phyloP scores from a whole-genome alignment of 2,797 vertebrate genomes.

The Danio jaintianensis region DNA sequence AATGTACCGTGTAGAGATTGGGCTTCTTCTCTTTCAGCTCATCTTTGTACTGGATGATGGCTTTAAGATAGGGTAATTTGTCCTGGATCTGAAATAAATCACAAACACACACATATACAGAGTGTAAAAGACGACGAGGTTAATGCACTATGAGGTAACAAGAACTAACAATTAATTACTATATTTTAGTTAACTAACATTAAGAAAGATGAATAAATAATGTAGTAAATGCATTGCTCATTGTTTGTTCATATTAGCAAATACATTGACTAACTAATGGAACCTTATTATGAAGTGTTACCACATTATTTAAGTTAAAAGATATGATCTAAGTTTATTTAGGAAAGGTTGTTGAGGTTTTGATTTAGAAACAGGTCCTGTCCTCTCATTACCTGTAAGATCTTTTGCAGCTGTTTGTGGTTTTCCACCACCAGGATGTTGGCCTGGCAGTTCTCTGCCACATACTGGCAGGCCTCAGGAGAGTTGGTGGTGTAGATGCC shows the following conservation, averaged over 20 bases:
- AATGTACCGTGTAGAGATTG: constrained; percentile 89
- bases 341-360: background rate
- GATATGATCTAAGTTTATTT: background rate
- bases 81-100: constrained; percentile 78
- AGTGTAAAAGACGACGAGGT: background rate
- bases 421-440: constrained; percentile 93
- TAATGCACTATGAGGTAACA: too few species aligned
- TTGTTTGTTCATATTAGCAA: too few species aligned
- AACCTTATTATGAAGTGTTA: too few species aligned
- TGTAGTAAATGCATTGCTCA: too few species aligned
- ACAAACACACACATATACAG: background rate
- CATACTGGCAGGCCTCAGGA: constrained; percentile 88
- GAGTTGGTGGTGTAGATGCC: constrained; percentile 96
- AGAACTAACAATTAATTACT: too few species aligned
- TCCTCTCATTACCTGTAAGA: constrained; percentile 84
- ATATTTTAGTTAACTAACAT: too few species aligned
- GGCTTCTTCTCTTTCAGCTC: constrained; percentile 81
- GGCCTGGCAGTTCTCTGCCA: constrained; percentile 86
- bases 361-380: background rate
- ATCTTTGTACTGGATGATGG: constrained; percentile 88
- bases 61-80: constrained; percentile 87
- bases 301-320: background rate
- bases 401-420: constrained; percentile 91
- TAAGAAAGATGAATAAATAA: too few species aligned
- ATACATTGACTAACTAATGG: too few species aligned